Conservation (phyloP, 2,888 invertebrate species). For the Oligia strigilis region DNA sequence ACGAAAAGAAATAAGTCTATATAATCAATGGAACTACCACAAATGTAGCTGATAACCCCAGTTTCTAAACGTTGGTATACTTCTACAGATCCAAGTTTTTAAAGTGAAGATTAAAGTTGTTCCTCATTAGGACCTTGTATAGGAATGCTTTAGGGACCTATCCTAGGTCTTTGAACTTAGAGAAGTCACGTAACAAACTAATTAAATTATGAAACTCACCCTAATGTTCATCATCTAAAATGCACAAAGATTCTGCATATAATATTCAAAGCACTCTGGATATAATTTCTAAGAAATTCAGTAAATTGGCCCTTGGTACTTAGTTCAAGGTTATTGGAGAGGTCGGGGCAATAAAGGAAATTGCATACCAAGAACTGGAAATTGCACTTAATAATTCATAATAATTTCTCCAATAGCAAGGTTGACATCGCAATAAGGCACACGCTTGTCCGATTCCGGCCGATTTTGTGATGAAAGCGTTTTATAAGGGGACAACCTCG, state of each 20-base stretch:
- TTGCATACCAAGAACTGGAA: slow-evolving; percentile 20
- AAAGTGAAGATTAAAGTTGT: not conserved
- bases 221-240: slow-evolving; percentile 2
- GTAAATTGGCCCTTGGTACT: not conserved
- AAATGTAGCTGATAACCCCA: not conserved
- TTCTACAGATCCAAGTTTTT: not conserved
- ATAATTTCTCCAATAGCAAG: slow-evolving; percentile 9
- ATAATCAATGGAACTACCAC: not conserved
- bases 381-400: slow-evolving; percentile 19
- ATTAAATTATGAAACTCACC: slow-evolving; percentile 16
- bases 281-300: slow-evolving; percentile 27
- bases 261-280: slow-evolving; percentile 20
- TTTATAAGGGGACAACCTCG: not conserved
- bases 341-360: slow-evolving; percentile 27
- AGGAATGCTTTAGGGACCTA: not conserved
- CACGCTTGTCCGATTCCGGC: not conserved
- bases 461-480: not conserved
- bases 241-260: slow-evolving; percentile 30
- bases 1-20: not conserved
- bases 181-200: slow-evolving; percentile 8
- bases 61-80: not conserved
- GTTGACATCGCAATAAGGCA: not conserved
- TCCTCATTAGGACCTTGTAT: not conserved
- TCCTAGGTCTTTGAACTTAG: not conserved
- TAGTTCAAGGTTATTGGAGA: slow-evolving; percentile 20